Base-by-base conservation (phyloP, 2,113 vertebrate genomes). In the Datnioides undecimradiatus region DNA sequence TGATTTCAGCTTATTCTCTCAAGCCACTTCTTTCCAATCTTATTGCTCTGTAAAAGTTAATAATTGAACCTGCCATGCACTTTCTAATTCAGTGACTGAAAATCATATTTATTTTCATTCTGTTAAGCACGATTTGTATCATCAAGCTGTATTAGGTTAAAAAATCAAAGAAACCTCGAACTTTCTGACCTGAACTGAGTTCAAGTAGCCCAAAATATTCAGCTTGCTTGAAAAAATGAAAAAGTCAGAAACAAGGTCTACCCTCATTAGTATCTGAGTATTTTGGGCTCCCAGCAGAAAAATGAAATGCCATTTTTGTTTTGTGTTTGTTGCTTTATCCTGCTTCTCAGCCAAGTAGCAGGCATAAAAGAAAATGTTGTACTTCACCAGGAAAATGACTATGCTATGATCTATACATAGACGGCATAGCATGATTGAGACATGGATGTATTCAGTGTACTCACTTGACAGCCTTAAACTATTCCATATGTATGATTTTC, bases 341-440 rank as follows among this genome's bases (percentile, higher is more conserved):
- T 23, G 1, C 66, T 40, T 79, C 29, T 34, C 19, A 73, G 36
- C 34, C n/a, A 10, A 66, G 41, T 58, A 41, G 62, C 62, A 55
- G 34, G 51, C 63, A 52, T 90, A 52, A 59, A 76, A 59, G 36
- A 60, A 51, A 9, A 49, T 21, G 27, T 36, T 55, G 25, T 52
- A 19, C 16, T 45, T 46, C 57, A 55, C 48, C 5, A 1, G 73
- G 33, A 57, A 82, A 49, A 48, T 27, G 33, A 16, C 40, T 38
- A 55, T 40, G 33, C 58, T 76, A 14, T 72, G 29, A 79, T 79
- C 65, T 76, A 71, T 51, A 79, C 23, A 66, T 62, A 80, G 43
- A 64, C 13, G 51, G 54, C 48, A 54, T 43, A 27, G 33, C 57
- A 70, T 45, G 45, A 49, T 65, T n/a, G 58, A 55, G 23, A 54